These are phyloP conservation scores for Panulirus ornatus DNA, from an alignment of 1,140 invertebrate species.

Conservation along the genomic window DNA sequence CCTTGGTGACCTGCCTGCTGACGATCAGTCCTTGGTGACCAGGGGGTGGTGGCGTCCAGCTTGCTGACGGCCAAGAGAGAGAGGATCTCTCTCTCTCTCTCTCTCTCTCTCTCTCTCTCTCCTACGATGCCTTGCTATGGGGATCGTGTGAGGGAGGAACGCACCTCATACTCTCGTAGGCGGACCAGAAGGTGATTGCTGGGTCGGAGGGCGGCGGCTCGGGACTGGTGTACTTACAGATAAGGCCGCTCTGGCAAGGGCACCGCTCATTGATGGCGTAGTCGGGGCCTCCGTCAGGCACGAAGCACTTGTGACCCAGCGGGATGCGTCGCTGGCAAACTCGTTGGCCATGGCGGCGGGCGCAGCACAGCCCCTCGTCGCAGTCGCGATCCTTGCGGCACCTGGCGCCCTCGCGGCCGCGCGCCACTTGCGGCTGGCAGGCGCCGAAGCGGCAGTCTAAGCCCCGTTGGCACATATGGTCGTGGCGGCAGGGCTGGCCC, in stretches of 20 bases:
- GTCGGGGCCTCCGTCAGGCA: constrained; percentile 45
- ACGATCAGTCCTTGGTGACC: too few species aligned
- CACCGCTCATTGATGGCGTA: constrained; percentile 46
- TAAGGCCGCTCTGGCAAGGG: constrained; percentile 36
- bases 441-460: constrained; percentile 40
- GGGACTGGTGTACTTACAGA: constrained; percentile 46
- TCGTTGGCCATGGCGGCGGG: constrained; percentile 27
- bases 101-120: too few species aligned
- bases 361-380: constrained; percentile 36
- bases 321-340: constrained; percentile 35
- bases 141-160: constrained; percentile 41
- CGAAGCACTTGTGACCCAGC: constrained; percentile 38
- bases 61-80: too few species aligned
- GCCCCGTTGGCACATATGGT: constrained; percentile 40
- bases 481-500: constrained; percentile 27
- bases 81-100: too few species aligned
- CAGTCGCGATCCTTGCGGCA: constrained; percentile 35
- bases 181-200: not conserved
- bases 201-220: constrained; percentile 1
- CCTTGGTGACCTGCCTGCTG: too few species aligned
- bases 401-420: constrained; percentile 35
- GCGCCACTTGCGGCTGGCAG: constrained; percentile 21
- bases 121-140: too few species aligned
- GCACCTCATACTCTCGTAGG: constrained; percentile 13
- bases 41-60: too few species aligned